Evolutionary conservation across 2,888 invertebrate species (phyloP).

Genomic region (Actias luna): DNA sequence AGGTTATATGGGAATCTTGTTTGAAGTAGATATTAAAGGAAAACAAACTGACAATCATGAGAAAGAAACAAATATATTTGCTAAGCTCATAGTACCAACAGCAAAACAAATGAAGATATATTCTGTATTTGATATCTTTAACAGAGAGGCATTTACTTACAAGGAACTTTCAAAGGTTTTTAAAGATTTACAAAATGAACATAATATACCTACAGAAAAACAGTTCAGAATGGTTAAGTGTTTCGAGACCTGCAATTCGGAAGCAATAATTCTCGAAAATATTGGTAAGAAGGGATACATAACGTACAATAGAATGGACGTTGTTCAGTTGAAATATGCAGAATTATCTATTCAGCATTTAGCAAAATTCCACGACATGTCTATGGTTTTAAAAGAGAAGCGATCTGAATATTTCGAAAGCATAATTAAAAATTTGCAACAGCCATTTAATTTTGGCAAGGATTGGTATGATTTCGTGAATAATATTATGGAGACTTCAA

Average conservation of each 20-base stretch:
- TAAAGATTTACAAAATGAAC: conserved; percentile 43
- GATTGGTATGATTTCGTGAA: conserved; percentile 32
- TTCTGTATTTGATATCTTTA: conserved; percentile 41
- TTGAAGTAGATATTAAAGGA: conserved; percentile 45
- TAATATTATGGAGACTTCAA: conserved; percentile 30
- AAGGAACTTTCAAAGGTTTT: conserved; percentile 43
- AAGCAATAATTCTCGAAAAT: conserved; percentile 54
- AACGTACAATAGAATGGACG: conserved; percentile 40
- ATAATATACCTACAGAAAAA: conserved; percentile 39
- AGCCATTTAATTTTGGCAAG: conserved; percentile 26
- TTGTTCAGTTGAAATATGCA: conserved; percentile 41
- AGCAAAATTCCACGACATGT: conserved; percentile 51
- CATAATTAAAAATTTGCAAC: conserved; percentile 32
- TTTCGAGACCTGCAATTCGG: conserved; percentile 39
- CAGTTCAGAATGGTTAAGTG: conserved; percentile 43
- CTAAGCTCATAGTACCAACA: conserved; percentile 45
- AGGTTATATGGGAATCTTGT: conserved; percentile 47
- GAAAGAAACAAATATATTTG: conserved; percentile 46
- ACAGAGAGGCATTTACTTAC: conserved; percentile 49
- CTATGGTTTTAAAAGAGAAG: conserved; percentile 42
- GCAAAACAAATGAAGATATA: conserved; percentile 38
- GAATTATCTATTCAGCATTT: conserved; percentile 42
- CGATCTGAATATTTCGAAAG: conserved; percentile 44
- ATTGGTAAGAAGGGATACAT: conserved; percentile 43
- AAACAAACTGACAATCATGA: conserved; percentile 27